A percentile compares a stretch with the other conserved stretches of the same genome.
Conservation (phyloP, 2,888 invertebrate species). For the Scaptomyza polygonia region DNA sequence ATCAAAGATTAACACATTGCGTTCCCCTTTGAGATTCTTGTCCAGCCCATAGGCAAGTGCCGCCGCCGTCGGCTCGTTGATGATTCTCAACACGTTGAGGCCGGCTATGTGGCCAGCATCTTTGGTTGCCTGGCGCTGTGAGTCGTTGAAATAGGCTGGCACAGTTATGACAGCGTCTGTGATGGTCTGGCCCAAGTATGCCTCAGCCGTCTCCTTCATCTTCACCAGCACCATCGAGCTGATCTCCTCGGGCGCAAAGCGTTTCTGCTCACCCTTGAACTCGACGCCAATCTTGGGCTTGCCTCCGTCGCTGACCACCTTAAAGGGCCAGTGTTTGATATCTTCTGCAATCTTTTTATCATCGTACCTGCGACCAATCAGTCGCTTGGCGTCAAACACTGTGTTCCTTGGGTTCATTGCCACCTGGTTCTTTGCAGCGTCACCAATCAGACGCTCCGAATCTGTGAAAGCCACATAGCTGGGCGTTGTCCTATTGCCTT, state of each 20-base stretch:
- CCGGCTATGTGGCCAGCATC: constrained; percentile 31
- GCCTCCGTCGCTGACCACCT: constrained; percentile 91
- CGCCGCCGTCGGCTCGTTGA: constrained; percentile 32
- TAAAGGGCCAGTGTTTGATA: constrained; percentile 97
- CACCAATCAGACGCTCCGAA: constrained; percentile 89
- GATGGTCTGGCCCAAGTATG: constrained; percentile 93
- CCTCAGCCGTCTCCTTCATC: constrained; percentile 96
- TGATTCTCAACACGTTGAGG: constrained; percentile 30
- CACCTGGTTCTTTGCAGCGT: constrained; percentile 93
- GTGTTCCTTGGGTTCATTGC: constrained; percentile 96
- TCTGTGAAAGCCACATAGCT: constrained; percentile 91
- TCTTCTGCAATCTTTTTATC: constrained; percentile 95
- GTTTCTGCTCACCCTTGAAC: constrained; percentile 95
- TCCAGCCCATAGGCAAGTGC: constrained; percentile 30
- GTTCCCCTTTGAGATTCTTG: constrained; percentile 29
- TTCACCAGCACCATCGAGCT: constrained; percentile 96
- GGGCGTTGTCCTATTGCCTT: constrained; percentile 86
- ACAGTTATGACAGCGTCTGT: constrained; percentile 93
- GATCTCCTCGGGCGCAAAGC: constrained; percentile 94
- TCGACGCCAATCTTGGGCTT: constrained; percentile 93
- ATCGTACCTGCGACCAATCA: constrained; percentile 96
- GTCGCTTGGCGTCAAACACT: constrained; percentile 96
- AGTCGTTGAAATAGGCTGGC: constrained; percentile 87
- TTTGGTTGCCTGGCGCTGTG: constrained; percentile 30
- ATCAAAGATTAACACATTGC: constrained; percentile 61